Percentiles rank a stretch among this genome's conserved stretches.
Conservation (phyloP, 1,140 invertebrate genomes). For the Cyphomyrmex costatus region DNA sequence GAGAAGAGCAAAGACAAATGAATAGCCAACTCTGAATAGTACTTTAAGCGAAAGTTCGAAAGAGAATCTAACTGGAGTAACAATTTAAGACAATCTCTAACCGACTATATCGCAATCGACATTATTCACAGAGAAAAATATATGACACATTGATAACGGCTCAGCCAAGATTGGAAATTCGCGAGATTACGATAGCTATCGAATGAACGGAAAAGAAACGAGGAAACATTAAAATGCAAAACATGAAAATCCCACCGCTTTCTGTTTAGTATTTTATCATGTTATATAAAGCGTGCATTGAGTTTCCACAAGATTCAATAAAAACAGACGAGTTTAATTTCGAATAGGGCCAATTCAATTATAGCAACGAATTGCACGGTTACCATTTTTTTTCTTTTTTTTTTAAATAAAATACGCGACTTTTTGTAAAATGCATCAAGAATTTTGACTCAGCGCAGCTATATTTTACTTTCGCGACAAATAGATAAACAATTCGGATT, state of each 20-base stretch:
- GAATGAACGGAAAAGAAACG: neutral
- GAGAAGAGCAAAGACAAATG: conserved; percentile 17
- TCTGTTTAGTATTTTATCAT: neutral
- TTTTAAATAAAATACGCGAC: neutral
- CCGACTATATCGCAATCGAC: neutral
- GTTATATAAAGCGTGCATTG: conserved; percentile 8
- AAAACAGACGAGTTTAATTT: conserved; percentile 53
- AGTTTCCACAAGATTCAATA: conserved; percentile 46
- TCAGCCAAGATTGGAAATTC: neutral
- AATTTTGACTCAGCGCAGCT: neutral
- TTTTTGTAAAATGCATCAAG: neutral
- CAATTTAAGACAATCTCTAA: conserved; percentile 17
- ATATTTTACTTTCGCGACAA: conserved; percentile 15
- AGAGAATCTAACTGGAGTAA: conserved; percentile 11
- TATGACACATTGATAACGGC: too few species aligned
- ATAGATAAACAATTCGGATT: conserved; percentile 48
- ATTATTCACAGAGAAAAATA: conserved; percentile 10
- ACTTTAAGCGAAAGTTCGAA: conserved; percentile 8
- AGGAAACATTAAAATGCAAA: conserved; percentile 22
- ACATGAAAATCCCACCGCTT: neutral
- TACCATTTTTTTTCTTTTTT: conserved; percentile 5
- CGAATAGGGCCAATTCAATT: conserved; percentile 33
- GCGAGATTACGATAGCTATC: neutral
- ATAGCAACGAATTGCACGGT: conserved; percentile 15
- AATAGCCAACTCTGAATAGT: neutral